phyloP scores from a whole-genome alignment of 2,888 invertebrate species.

The Chymomyza amoena region DNA sequence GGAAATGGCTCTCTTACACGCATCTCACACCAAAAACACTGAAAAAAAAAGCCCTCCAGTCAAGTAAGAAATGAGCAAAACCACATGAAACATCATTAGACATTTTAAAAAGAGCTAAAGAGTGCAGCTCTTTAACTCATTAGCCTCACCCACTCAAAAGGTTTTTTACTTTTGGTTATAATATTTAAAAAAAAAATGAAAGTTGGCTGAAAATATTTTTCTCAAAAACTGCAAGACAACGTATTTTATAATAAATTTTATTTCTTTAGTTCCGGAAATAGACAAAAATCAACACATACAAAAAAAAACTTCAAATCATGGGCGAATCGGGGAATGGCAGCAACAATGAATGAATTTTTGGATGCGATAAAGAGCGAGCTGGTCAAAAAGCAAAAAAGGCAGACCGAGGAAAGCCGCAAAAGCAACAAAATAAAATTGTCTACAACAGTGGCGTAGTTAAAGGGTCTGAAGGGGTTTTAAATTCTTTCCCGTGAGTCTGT shows the following conservation, averaged over 20 bases:
- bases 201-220: neutral
- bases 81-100: neutral
- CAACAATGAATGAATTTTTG: constrained; percentile 12
- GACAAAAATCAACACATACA: neutral
- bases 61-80: neutral
- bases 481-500: too few species aligned
- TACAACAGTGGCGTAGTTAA: neutral
- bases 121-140: neutral
- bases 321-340: neutral
- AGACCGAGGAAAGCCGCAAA: neutral
- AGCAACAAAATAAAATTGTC: neutral
- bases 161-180: neutral
- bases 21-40: neutral
- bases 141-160: neutral
- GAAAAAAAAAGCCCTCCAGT: neutral
- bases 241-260: neutral
- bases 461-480: neutral
- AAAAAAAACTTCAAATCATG: neutral
- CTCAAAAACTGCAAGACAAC: neutral
- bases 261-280: neutral
- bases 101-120: neutral
- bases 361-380: neutral
- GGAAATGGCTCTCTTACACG: neutral
- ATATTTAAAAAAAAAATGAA: neutral
- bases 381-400: neutral